Conservation (phyloP, 2,888 invertebrate genomes). For the Scaptomyza cyrtandrae region DNA sequence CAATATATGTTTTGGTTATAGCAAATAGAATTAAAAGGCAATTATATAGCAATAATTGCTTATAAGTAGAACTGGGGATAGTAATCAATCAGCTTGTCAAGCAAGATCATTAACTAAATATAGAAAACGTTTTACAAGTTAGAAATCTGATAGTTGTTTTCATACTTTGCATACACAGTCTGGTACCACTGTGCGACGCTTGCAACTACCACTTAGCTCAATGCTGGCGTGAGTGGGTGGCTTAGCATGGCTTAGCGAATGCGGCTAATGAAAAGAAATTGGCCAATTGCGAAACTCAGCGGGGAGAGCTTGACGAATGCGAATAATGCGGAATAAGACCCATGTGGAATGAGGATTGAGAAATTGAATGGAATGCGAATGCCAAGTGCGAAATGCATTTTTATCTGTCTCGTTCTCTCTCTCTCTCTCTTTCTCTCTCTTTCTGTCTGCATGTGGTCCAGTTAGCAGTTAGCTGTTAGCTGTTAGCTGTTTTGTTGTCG, state of each 20-base stretch:
- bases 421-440: neutral
- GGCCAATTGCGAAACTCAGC: slow-evolving; percentile 28
- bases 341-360: neutral
- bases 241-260: slow-evolving; percentile 22
- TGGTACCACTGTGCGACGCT: slow-evolving; percentile 34
- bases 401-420: neutral
- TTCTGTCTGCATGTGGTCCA: slow-evolving; percentile 10
- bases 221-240: slow-evolving; percentile 28
- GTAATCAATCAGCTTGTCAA: too few species aligned
- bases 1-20: too few species aligned
- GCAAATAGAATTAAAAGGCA: too few species aligned
- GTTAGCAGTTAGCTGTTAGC: neutral
- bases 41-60: too few species aligned
- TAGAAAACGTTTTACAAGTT: too few species aligned
- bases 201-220: slow-evolving; percentile 2
- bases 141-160: too few species aligned
- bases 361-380: slow-evolving; percentile 7
- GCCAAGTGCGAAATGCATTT: slow-evolving; percentile 17
- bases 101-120: too few species aligned
- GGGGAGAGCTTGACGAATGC: slow-evolving; percentile 11
- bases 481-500: neutral
- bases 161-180: too few species aligned
- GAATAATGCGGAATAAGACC: neutral
- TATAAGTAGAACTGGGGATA: too few species aligned
- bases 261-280: slow-evolving; percentile 53